Evolutionary conservation across 2,113 vertebrate species (phyloP), one percentile per base, ranked within the genome.

Genomic region (Shinisaurus crocodilurus): DNA sequence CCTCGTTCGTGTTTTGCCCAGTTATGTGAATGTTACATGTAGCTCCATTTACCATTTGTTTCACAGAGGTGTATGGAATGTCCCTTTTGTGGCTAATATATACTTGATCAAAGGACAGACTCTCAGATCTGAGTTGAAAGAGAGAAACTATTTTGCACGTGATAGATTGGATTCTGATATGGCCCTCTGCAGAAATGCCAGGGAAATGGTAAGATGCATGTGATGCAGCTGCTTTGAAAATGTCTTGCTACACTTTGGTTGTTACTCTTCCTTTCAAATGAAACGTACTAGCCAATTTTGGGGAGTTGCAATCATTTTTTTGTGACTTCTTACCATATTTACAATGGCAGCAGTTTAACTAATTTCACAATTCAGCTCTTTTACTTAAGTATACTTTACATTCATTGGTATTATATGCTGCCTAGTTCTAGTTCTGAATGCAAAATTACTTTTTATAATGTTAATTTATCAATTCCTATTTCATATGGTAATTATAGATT

Each of bases 161-260:
- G 99, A 99, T 95, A 99, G 98, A 94, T 70, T 99, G 95, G 99
- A 99, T 96, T 98, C 99, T 54, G 99, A 99, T 80, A 99, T 99
- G 99, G 98, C 99, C 48, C 93, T 99, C 63, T 99, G 99, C 96
- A 98, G 97, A 96, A 99, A 98, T 92, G 97, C 97, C 94, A 97
- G 99, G 97, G 98, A 99, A 94, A 97, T 98, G 99, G 99, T 99
- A 98, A 98, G 98, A 86, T 88, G 25, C 72, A 57, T 86, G 88
- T 27, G 0, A 0, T 79, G 29, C 32, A 57, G 77, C 84, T 92
- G 90, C 91, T 90, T 89, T 74, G 82, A 88, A 93, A 81, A 76
- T 83, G 77, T 91, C 95, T 90, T 95, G 93, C 95, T 95, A 37
- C 54, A 70, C 79, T 90, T 94, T 94, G 87, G 81, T 96, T 50